Percentiles rank a stretch among this genome's conserved stretches.
These are phyloP conservation scores for Athalia rosae DNA, from an alignment of 2,888 invertebrate species.

Conservation along the genomic window DNA sequence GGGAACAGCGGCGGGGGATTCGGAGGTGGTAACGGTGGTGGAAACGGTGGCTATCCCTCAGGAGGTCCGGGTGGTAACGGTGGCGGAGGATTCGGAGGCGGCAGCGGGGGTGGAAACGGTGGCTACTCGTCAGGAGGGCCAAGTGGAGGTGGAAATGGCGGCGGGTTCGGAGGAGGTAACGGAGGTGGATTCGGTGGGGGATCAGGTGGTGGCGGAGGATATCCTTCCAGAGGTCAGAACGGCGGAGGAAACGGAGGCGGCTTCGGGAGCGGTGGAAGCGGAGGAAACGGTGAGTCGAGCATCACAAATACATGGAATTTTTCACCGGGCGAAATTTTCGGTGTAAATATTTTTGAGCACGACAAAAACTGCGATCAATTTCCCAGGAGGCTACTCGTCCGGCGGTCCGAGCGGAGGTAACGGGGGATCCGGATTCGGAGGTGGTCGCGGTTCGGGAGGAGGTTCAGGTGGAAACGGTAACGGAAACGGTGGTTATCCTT, in stretches of 20 bases:
- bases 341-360: too few species aligned
- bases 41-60: conserved; percentile 52
- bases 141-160: conserved; percentile 50
- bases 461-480: conserved; percentile 61
- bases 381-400: conserved; percentile 63
- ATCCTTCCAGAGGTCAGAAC: conserved; percentile 56
- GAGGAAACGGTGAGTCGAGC: conserved; percentile 55
- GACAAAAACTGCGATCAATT: too few species aligned
- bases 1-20: too few species aligned
- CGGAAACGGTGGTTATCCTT: conserved; percentile 54
- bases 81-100: conserved; percentile 51
- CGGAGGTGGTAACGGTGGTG: conserved; percentile 52
- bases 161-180: conserved; percentile 60
- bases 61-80: conserved; percentile 50
- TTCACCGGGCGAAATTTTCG: conserved; percentile 15
- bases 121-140: conserved; percentile 68
- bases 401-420: conserved; percentile 59
- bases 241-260: conserved; percentile 45
- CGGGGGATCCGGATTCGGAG: conserved; percentile 52
- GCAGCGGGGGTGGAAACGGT: conserved; percentile 50
- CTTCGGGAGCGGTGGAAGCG: conserved; percentile 11
- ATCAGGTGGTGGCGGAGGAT: conserved; percentile 54
- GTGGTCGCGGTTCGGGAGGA: conserved; percentile 59
- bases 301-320: conserved; percentile 35
- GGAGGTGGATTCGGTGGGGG: conserved; percentile 46